phyloP scores from a whole-genome alignment of 2,888 invertebrate genomes.

The Cantharis rufa region DNA sequence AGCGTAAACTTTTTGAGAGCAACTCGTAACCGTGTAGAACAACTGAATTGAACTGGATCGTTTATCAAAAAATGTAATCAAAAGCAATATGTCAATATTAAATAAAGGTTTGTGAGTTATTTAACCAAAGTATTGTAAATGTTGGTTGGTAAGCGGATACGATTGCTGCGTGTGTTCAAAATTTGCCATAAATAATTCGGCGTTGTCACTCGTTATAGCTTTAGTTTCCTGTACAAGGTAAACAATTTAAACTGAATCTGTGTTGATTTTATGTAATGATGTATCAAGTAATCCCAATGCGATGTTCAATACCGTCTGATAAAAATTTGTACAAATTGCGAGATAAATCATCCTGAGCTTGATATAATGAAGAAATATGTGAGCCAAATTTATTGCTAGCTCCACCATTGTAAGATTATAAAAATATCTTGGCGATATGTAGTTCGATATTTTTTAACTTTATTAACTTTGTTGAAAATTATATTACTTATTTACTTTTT shows the following conservation, averaged over 20 bases:
- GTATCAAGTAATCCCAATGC: conserved; percentile 9
- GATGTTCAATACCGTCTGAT: conserved; percentile 10
- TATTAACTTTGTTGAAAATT: not conserved
- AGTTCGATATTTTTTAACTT: not conserved
- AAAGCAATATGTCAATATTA: not conserved
- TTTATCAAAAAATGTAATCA: not conserved
- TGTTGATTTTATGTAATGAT: conserved; percentile 6
- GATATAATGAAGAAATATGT: conserved; percentile 20
- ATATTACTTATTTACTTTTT: not conserved
- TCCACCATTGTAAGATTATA: conserved; percentile 6
- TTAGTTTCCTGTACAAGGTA: conserved; percentile 1
- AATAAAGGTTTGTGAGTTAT: not conserved
- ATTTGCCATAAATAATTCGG: not conserved
- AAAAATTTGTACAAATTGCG: conserved; percentile 20
- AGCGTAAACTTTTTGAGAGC: too few species aligned
- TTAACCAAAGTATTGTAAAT: not conserved
- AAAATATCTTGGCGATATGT: not conserved
- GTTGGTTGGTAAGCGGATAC: not conserved
- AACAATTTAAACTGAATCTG: conserved; percentile 2
- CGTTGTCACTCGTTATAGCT: not conserved
- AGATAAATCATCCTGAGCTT: conserved; percentile 13
- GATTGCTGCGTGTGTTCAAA: not conserved
- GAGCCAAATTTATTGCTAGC: conserved; percentile 13
- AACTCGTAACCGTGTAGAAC: not conserved
- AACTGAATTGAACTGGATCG: not conserved